Evolutionary conservation across 2,888 invertebrate genomes (phyloP), one percentile per base, ranked within the genome.

Genomic region (Agriotes lineatus): DNA sequence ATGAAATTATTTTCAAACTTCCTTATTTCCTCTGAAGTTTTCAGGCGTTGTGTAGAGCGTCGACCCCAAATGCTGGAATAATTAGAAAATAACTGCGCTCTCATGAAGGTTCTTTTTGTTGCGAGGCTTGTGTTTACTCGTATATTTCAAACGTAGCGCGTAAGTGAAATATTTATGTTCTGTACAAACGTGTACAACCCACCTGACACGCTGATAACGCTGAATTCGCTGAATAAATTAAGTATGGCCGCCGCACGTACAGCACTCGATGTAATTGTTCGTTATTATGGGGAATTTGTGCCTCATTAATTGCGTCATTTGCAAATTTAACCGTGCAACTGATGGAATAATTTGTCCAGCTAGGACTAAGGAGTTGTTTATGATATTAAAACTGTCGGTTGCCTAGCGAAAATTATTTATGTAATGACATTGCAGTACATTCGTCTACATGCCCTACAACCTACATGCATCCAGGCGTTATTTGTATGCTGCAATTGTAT

Each of bases 311-410:
- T 20, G 20, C 1, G 10, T 50, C 50, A 50, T 50, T 50, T 50
- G 30, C 50, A 50, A 50, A 50, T 50, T 50, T 50, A 50, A 50
- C n/a, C n/a, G n/a, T n/a, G n/a, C n/a, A n/a, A n/a, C n/a, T n/a
- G n/a, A n/a, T n/a, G n/a, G n/a, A n/a, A n/a, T n/a, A n/a, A n/a
- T n/a, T n/a, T n/a, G n/a, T n/a, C n/a, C n/a, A n/a, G n/a, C n/a
- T n/a, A n/a, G n/a, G n/a, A n/a, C n/a, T n/a, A n/a, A n/a, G n/a
- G n/a, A n/a, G n/a, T n/a, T n/a, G n/a, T n/a, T n/a, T n/a, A n/a
- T n/a, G n/a, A n/a, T n/a, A n/a, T n/a, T n/a, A n/a, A n/a, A n/a
- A n/a, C n/a, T n/a, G n/a, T n/a, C n/a, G n/a, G n/a, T n/a, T n/a
- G n/a, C n/a, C n/a, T n/a, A n/a, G n/a, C n/a, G n/a, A n/a, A n/a